Base-by-base conservation (phyloP, 2,113 vertebrate species). In the Trogon melanurus region DNA sequence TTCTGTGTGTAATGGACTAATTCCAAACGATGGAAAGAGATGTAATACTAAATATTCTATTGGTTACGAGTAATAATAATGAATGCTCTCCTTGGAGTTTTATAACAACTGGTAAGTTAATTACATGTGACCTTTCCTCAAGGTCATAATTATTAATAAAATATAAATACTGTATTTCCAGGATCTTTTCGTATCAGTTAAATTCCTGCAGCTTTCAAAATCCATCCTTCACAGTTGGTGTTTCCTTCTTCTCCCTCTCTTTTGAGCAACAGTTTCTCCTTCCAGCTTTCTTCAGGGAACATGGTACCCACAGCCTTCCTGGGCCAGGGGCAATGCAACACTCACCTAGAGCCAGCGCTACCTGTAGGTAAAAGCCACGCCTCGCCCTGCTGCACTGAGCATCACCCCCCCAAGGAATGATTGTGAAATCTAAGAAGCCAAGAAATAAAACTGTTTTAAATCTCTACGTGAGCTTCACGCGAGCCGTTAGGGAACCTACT, bases 1-100 rank as follows among this genome's bases (percentile, higher is more conserved):
- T 96, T 97, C 92, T 92, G 92, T 81, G 92, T 84, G 71, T 85
- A 97, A 97, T 25, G 65, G 80, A 69, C 94, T 96, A 95, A 95
- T 97, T 97, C 94, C 89, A 94, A 94, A 95, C 27, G 71, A 88
- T 58, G 67, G 92, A 44, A 76, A 80, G 71, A 96, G 84, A 95
- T 11, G 10, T 54, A 92, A 96, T 48, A 82, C 72, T 95, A 95
- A 8, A 61, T 80, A 85, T 86, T 89, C 93, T 97, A 94, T 57
- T 95, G 34, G n/a, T 89, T 95, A 72, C 85, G 66, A 88, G 89
- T 91, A 92, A 94, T 93, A 95, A 95, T 60, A 93, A 30, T 29
- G 83, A 97, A 83, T 56, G 69, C 66, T 93, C 93, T 88, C 90
- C 76, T 89, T 67, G 66, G 66, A 84, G 75, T 83, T 71, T 76